Evolutionary conservation across 2,888 invertebrate genomes (phyloP), one percentile per base, ranked within the genome.

Genomic region (Macaria notata): DNA sequence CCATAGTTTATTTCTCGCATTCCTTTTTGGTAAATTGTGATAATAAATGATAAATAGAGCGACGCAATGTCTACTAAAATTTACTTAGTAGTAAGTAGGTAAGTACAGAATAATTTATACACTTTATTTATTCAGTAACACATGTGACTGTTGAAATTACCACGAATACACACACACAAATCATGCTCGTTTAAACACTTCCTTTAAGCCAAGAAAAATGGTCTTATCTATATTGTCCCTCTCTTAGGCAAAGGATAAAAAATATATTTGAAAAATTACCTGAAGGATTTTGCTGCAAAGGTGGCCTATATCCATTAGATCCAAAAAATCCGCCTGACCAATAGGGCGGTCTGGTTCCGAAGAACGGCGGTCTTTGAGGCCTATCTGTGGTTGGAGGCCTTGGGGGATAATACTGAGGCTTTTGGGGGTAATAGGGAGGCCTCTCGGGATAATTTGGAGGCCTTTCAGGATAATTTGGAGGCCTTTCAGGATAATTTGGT

Each of bases 321-420:
- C 78, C 79, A 55, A 88, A 88, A 42, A 76, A 70, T 31, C 88
- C 89, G 3, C 87, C 86, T 3, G 81, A 76, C 65, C 73, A 74
- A 56, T 78, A 83, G 0, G 84, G 83, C 4, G 84, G 81, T 47
- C 78, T 72, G 0, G 75, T 72, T 0, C 71, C 47, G 0, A 64
- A 68, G 45, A 59, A 52, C 30, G 66, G 62, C 3, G 76, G 73
- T 42, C 59, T 59, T n/a, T 67, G 64, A n/a, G 73, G 72, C 52
- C 59, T 61, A 48, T 64, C 54, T 39, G 54, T 62, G 4, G 59
- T 19, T 9, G 58, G 51, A 8, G 68, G 62, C 8, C 58, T 63
- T n/a, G 65, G 63, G 29, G 72, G 72, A 49, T 62, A 7, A 52
- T n/a, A 30, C 6, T 54, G 49, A n/a, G 66, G 60, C 8, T 48